These are phyloP conservation scores for Heliconius sara DNA, from an alignment of 2,888 invertebrate genomes.

Conservation along the genomic window DNA sequence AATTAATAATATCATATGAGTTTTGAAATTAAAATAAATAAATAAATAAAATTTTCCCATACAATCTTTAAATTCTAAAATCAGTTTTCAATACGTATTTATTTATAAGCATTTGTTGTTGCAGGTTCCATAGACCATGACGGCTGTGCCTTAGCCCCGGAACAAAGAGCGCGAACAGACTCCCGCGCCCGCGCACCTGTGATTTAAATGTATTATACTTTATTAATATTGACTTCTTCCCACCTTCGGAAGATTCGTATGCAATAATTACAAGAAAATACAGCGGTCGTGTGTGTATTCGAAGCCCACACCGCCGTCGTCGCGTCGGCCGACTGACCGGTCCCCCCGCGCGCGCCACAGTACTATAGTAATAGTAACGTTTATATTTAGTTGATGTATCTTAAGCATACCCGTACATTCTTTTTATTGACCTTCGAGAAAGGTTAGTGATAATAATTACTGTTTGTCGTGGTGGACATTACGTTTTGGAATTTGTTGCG, in stretches of 20 bases:
- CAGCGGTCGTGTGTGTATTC: slow-evolving; percentile 68
- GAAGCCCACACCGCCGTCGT: slow-evolving; percentile 64
- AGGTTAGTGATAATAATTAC: slow-evolving; percentile 83
- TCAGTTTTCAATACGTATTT: background rate
- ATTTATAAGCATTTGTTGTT: background rate
- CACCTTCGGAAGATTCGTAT: slow-evolving; percentile 63
- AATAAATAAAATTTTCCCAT: background rate
- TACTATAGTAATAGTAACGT: slow-evolving; percentile 41
- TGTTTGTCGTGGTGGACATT: slow-evolving; percentile 62
- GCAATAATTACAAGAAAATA: slow-evolving; percentile 66
- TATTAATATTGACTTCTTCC: slow-evolving; percentile 67
- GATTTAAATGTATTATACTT: slow-evolving; percentile 59
- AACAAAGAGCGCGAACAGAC: slow-evolving; percentile 54
- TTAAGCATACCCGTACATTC: slow-evolving; percentile 83
- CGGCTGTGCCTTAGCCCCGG: slow-evolving; percentile 71
- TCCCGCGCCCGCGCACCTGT: slow-evolving; percentile 54
- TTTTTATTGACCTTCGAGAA: slow-evolving; percentile 82
- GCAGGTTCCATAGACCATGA: slow-evolving; percentile 83
- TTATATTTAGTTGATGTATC: slow-evolving; percentile 78
- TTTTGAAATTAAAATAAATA: background rate
- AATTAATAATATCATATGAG: background rate
- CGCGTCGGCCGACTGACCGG: slow-evolving; percentile 2
- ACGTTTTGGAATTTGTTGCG: slow-evolving; percentile 55
- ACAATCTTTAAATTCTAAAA: background rate
- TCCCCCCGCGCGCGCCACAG: background rate